Conservation (phyloP, 2,888 invertebrate species). For the Aromia moschata region DNA sequence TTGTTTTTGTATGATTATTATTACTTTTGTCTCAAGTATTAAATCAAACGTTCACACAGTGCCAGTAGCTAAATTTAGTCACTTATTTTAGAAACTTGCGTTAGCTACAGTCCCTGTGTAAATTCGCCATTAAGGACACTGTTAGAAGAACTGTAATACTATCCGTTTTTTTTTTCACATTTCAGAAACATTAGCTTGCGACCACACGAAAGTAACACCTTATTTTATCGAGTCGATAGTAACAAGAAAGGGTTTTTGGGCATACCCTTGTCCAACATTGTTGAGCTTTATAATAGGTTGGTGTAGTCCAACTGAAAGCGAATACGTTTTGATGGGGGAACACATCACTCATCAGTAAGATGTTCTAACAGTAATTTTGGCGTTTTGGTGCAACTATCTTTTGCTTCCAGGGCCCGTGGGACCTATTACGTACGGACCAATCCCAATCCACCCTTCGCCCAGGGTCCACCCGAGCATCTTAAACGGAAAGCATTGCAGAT, state of each 20-base stretch:
- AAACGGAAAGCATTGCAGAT: slow-evolving; percentile 38
- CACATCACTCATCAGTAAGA: slow-evolving; percentile 80
- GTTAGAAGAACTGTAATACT: too few species aligned
- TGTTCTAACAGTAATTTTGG: slow-evolving; percentile 20
- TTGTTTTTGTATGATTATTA: too few species aligned
- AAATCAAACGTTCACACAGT: too few species aligned
- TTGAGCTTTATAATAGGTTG: slow-evolving; percentile 86
- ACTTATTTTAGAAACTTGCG: too few species aligned
- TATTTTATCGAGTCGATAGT: slow-evolving; percentile 91
- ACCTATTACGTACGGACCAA: slow-evolving; percentile 88
- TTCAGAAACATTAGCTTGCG: slow-evolving; percentile 86
- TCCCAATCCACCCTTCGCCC: slow-evolving; percentile 83
- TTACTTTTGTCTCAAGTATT: too few species aligned
- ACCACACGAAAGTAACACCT: slow-evolving; percentile 90
- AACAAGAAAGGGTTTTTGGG: slow-evolving; percentile 82
- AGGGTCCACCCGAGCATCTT: slow-evolving; percentile 65
- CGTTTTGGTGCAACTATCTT: slow-evolving; percentile 37
- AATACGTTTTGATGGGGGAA: slow-evolving; percentile 88
- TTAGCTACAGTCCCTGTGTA: too few species aligned
- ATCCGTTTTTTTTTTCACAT: too few species aligned
- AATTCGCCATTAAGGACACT: too few species aligned
- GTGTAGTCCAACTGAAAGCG: slow-evolving; percentile 81
- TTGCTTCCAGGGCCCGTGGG: slow-evolving; percentile 76
- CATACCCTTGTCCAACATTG: slow-evolving; percentile 83
- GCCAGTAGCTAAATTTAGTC: too few species aligned